Evolutionary conservation across 2,113 vertebrate genomes (phyloP).

Genomic region (Oxyura jamaicensis): DNA sequence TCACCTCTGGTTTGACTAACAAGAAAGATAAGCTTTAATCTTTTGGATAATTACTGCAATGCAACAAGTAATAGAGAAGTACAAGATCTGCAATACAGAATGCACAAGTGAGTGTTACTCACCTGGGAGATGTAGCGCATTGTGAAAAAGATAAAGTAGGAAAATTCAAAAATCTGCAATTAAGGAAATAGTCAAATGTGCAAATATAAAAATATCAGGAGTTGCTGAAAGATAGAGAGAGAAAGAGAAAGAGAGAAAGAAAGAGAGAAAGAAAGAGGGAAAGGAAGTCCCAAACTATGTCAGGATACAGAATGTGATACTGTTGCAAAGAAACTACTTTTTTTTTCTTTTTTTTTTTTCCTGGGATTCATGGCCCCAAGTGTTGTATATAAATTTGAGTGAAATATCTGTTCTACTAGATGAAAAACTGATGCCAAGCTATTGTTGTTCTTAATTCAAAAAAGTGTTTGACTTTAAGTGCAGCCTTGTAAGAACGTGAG

Average conservation of each 20-base stretch:
- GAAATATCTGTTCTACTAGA: neutral
- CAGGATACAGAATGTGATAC: neutral
- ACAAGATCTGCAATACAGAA: neutral
- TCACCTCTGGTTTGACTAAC: neutral
- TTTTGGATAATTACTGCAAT: neutral
- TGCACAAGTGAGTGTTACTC: rapidly evolving
- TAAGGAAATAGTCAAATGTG: neutral
- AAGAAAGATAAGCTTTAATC: neutral
- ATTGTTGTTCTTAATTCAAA: neutral
- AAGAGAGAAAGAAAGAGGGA: neutral
- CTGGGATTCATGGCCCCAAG: neutral
- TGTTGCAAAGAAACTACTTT: neutral
- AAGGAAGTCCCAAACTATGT: neutral
- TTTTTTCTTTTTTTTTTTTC: neutral
- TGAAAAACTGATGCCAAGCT: neutral
- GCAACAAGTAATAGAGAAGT: neutral
- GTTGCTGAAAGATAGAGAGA: neutral
- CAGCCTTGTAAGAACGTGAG: neutral
- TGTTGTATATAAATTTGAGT: neutral
- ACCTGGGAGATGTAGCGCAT: neutral
- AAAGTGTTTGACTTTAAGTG: neutral
- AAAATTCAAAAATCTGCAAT: neutral
- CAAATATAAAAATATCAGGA: neutral
- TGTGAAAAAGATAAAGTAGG: neutral
- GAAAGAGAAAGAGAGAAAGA: neutral